These are phyloP conservation scores for Anticlea derivata DNA, from an alignment of 2,888 invertebrate genomes.

Conservation along the genomic window DNA sequence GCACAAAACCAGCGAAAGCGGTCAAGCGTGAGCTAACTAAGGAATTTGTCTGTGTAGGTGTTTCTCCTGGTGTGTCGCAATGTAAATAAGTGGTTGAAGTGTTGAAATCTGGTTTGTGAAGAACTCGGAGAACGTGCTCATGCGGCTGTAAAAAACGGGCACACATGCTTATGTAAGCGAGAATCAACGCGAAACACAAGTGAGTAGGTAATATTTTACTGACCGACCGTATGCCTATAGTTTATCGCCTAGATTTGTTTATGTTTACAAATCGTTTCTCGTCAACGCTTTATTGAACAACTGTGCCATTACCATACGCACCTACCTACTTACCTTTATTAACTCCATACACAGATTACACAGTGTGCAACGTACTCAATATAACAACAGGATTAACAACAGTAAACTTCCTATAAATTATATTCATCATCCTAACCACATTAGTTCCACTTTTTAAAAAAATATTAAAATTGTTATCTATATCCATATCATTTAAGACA, in stretches of 20 bases:
- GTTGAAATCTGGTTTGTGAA: conserved; percentile 77
- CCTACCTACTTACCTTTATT: too few relatives aligned
- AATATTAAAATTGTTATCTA: too few relatives aligned
- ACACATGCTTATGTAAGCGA: conserved; percentile 77
- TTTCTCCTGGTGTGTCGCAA: conserved; percentile 76
- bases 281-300: conserved; percentile 6
- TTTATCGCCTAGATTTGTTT: conserved; percentile 15
- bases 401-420: too few relatives aligned
- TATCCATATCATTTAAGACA: too few relatives aligned
- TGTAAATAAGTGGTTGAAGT: conserved; percentile 78
- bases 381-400: too few relatives aligned
- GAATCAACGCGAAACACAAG: conserved; percentile 62
- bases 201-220: conserved; percentile 58
- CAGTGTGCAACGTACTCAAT: conserved; percentile 1
- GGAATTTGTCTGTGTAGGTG: conserved; percentile 72
- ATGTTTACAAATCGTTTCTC: conserved; percentile 11
- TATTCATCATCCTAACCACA: too few relatives aligned
- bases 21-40: conserved; percentile 61
- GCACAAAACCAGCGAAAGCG: conserved; percentile 71
- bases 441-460: too few relatives aligned
- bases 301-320: conserved; percentile 7
- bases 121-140: conserved; percentile 65
- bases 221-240: conserved; percentile 1
- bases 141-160: conserved; percentile 68
- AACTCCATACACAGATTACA: too few relatives aligned